Conservation (phyloP, 2,113 vertebrate species). For the Dipodomys stephensi region DNA sequence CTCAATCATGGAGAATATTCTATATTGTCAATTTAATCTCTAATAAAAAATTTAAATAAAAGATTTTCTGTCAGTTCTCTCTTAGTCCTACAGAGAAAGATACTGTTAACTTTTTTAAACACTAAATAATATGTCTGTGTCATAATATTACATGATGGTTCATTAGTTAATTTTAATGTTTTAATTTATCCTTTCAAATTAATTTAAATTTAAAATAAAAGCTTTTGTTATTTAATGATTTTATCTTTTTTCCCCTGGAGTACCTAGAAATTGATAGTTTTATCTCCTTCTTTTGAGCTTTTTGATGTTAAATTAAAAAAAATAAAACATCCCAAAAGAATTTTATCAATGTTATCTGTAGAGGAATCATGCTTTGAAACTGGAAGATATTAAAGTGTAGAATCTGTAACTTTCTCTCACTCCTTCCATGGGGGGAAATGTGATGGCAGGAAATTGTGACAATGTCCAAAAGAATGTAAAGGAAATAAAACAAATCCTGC, state of each 20-base stretch:
- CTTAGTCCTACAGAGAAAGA: not conserved
- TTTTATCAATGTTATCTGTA: slow-evolving; percentile 54
- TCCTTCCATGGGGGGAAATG: not conserved
- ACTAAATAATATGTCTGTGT: not conserved
- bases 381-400: not conserved
- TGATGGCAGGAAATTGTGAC: slow-evolving; percentile 6
- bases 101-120: not conserved
- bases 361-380: not conserved
- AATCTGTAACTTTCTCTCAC: slow-evolving; percentile 11
- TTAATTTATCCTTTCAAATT: not conserved
- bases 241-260: not conserved
- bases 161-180: not conserved
- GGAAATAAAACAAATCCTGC: not conserved
- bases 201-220: not conserved
- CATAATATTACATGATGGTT: not conserved
- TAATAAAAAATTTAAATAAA: not conserved
- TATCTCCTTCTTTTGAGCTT: not conserved
- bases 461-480: not conserved
- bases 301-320: not conserved
- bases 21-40: not conserved
- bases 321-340: not conserved
- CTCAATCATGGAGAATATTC: not conserved
- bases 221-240: slow-evolving; percentile 7
- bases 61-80: not conserved
- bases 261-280: not conserved